These are phyloP conservation scores for Glyptemys insculpta DNA, from an alignment of 2,797 vertebrate genomes.

Conservation along the genomic window DNA sequence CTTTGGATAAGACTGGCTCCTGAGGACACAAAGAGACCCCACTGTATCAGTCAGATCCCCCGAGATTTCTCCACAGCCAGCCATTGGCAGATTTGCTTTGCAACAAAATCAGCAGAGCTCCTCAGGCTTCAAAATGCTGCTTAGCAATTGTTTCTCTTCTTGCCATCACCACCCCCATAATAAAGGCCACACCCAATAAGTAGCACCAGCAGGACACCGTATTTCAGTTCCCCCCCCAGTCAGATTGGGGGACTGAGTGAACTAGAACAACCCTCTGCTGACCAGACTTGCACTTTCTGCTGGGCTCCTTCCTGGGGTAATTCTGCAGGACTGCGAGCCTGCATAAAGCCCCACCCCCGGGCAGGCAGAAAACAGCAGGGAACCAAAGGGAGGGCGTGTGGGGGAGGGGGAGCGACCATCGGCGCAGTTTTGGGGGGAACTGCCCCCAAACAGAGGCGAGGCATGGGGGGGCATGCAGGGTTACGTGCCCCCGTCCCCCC, in stretches of 20 bases:
- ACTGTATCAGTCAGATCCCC: not conserved
- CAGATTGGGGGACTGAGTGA: not conserved
- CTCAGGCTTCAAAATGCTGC: not conserved
- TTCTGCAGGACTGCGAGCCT: no score
- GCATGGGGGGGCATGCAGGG: no score
- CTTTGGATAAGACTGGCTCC: constrained; percentile 98
- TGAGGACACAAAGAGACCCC: constrained; percentile 68
- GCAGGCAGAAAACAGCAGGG: no score
- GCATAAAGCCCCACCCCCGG: no score
- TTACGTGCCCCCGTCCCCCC: no score
- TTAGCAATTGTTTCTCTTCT: not conserved
- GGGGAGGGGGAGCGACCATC: no score
- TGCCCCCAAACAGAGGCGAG: no score
- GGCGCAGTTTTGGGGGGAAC: no score
- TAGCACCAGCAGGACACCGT: accelerated
- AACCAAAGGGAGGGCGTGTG: no score
- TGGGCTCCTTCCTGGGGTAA: not conserved
- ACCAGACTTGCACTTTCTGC: not conserved
- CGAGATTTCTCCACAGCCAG: not conserved
- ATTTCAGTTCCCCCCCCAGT: not conserved
- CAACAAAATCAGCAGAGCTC: not conserved
- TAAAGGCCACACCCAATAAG: not conserved
- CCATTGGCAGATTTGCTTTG: not conserved
- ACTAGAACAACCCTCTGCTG: not conserved
- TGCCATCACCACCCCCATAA: not conserved